A percentile compares a stretch with the other conserved stretches of the same genome.
Evolutionary conservation across 1,140 invertebrate genomes (phyloP).

Genomic region (Sycophila sp.): DNA sequence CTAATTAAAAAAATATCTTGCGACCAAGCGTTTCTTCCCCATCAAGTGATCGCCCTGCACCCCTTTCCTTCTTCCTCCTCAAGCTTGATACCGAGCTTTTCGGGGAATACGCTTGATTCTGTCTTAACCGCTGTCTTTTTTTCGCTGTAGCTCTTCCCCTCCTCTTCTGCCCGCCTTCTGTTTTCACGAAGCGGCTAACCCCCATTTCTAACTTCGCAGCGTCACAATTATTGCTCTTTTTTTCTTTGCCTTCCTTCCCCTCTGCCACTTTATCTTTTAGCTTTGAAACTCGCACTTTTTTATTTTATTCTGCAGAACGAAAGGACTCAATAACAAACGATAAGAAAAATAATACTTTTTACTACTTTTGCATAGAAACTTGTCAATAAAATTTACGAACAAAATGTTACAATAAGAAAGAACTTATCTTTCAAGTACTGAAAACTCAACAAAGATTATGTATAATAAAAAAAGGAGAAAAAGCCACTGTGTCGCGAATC

Average conservation of each 20-base stretch:
- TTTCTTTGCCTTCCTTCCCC: conserved; percentile 32
- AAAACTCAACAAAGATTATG: too few species aligned
- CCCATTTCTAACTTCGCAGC: conserved; percentile 63
- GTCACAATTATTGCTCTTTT: conserved; percentile 52
- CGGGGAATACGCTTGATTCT: conserved; percentile 42
- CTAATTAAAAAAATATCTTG: conserved; percentile 67
- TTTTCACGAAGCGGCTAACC: conserved; percentile 57
- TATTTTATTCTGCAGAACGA: too few species aligned
- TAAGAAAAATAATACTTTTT: too few species aligned
- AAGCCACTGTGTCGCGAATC: too few species aligned
- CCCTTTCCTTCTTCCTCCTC: conserved; percentile 29
- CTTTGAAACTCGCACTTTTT: conserved; percentile 35
- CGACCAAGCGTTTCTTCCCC: conserved; percentile 56
- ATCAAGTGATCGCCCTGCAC: conserved; percentile 48
- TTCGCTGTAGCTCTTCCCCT: too few species aligned
- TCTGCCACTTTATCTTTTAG: conserved; percentile 10
- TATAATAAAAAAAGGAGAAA: too few species aligned
- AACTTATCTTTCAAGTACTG: too few species aligned
- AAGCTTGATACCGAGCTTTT: conserved; percentile 34
- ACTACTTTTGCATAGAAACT: too few species aligned
- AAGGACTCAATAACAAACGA: too few species aligned
- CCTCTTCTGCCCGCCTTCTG: conserved; percentile 44
- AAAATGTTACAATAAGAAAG: too few species aligned
- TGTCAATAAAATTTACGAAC: too few species aligned
- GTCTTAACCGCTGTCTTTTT: conserved; percentile 43